Conservation (phyloP, 2,888 invertebrate genomes). For the Nymphalis urticae region DNA sequence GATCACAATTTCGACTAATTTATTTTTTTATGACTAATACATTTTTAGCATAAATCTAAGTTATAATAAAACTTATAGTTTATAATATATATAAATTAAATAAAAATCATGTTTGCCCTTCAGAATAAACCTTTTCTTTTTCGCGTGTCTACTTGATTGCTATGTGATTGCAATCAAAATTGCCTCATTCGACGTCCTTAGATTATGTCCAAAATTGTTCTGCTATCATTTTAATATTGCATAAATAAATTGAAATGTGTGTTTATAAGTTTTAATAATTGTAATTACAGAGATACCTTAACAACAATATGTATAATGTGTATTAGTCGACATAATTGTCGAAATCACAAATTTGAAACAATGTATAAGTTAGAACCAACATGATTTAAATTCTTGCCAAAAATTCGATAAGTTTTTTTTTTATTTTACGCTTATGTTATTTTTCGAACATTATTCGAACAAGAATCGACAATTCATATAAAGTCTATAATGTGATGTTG, state of each 20-base stretch:
- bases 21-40: too few relatives aligned
- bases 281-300: too few relatives aligned
- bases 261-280: too few relatives aligned
- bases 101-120: conserved; percentile 27
- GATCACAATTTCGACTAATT: too few relatives aligned
- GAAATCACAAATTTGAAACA: too few relatives aligned
- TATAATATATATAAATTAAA: not conserved
- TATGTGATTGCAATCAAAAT: conserved; percentile 41
- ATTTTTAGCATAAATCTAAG: too few relatives aligned
- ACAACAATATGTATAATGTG: too few relatives aligned
- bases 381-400: too few relatives aligned
- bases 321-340: too few relatives aligned
- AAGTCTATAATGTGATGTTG: conserved; percentile 45
- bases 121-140: conserved; percentile 37
- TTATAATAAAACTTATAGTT: not conserved
- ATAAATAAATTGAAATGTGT: not conserved
- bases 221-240: conserved; percentile 4
- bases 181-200: conserved; percentile 37
- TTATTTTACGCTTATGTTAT: too few relatives aligned
- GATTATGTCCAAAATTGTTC: conserved; percentile 29
- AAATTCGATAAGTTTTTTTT: too few relatives aligned
- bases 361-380: too few relatives aligned
- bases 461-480: conserved; percentile 42
- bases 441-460: not conserved
- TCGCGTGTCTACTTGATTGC: conserved; percentile 41